Evolutionary conservation across 2,113 vertebrate genomes (phyloP).

Genomic region (Nesoenas mayeri): DNA sequence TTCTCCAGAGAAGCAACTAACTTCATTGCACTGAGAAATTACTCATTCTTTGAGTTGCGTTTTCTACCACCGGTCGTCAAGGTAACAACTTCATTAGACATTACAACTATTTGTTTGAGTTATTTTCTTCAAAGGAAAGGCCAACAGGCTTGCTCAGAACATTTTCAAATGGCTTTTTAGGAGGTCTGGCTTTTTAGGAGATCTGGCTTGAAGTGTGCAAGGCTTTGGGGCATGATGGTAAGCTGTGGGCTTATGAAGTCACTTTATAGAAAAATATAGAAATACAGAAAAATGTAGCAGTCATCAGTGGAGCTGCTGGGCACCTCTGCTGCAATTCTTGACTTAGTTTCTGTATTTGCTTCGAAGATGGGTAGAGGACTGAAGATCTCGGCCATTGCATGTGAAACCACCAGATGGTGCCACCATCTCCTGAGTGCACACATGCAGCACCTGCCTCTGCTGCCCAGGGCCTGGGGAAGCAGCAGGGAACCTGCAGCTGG

Average conservation of each 20-base stretch:
- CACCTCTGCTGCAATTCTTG: not conserved
- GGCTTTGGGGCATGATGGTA: not conserved
- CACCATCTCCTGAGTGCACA: not conserved
- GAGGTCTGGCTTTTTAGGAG: not conserved
- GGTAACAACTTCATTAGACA: not conserved
- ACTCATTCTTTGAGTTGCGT: not conserved
- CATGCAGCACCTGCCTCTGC: fast-evolving
- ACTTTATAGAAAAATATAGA: not conserved
- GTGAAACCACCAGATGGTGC: not conserved
- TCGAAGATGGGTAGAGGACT: not conserved
- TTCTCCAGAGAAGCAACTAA: constrained; percentile 35
- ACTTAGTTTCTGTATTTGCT: not conserved
- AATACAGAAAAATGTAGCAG: not conserved
- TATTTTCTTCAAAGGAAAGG: not conserved
- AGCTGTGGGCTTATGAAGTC: not conserved
- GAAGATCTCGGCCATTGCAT: fast-evolving
- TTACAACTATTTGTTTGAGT: not conserved
- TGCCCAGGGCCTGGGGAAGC: not conserved
- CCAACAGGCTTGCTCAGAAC: not conserved
- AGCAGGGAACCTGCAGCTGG: not conserved
- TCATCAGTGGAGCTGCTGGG: not conserved
- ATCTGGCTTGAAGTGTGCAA: not conserved
- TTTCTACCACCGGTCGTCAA: constrained; percentile 4
- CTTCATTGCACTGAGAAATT: constrained; percentile 12
- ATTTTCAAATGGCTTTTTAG: not conserved